Conservation (phyloP, 2,888 invertebrate species). For the Epinotia ramella region DNA sequence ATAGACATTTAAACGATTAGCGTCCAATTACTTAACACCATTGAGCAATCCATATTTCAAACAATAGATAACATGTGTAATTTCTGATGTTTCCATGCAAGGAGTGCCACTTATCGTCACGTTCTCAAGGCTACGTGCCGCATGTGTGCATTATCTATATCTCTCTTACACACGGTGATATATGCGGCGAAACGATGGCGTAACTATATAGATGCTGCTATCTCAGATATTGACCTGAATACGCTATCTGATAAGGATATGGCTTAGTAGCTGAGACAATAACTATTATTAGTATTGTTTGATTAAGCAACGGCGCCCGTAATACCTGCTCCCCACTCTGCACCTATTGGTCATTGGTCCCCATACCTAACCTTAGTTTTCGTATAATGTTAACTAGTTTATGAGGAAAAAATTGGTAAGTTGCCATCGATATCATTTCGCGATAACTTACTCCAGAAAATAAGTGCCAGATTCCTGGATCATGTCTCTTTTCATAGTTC, state of each 20-base stretch:
- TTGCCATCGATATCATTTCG: too few relatives aligned
- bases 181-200: slow-evolving; percentile 15
- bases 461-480: not conserved
- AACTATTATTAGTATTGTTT: slow-evolving; percentile 19
- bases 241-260: slow-evolving; percentile 70
- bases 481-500: too few relatives aligned
- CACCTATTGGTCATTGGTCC: too few relatives aligned
- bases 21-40: slow-evolving; percentile 14
- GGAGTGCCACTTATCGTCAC: slow-evolving; percentile 58
- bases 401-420: not conserved
- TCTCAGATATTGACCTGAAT: slow-evolving; percentile 81
- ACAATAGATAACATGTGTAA: slow-evolving; percentile 34
- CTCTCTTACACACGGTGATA: slow-evolving; percentile 4
- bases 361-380: not conserved
- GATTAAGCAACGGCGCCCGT: not conserved
- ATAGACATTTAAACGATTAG: not conserved
- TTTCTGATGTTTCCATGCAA: slow-evolving; percentile 43
- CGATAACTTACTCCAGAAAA: not conserved
- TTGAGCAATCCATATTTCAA: slow-evolving; percentile 34
- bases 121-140: slow-evolving; percentile 49
- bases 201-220: slow-evolving; percentile 54
- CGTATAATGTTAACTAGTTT: not conserved
- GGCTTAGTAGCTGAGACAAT: slow-evolving; percentile 45
- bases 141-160: slow-evolving; percentile 36
- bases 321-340: not conserved